Conservation (phyloP, 1,140 invertebrate species). For the Belonocnema kinseyi region DNA sequence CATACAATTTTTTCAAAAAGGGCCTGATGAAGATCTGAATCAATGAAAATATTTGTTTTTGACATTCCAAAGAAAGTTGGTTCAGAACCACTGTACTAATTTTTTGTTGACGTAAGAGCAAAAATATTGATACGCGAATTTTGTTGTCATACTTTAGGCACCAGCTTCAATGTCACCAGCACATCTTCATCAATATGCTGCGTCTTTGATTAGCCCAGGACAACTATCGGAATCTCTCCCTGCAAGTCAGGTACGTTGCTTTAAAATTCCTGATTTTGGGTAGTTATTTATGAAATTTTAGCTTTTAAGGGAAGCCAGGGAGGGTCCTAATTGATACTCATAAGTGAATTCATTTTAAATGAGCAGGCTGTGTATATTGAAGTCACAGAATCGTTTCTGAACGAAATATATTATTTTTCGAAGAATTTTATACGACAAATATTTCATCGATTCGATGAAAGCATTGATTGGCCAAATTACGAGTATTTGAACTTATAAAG, state of each 20-base stretch:
- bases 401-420: not conserved
- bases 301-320: not conserved
- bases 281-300: conserved; percentile 12
- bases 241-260: conserved; percentile 82
- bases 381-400: not conserved
- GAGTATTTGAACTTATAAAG: too few species aligned
- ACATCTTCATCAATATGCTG: conserved; percentile 87
- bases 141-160: conserved; percentile 79
- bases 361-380: too few species aligned
- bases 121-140: not conserved
- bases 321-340: not conserved
- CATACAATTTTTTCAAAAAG: too few species aligned
- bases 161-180: conserved; percentile 92
- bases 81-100: too few species aligned
- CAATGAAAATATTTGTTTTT: too few species aligned
- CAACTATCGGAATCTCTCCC: conserved; percentile 86
- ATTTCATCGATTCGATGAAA: too few species aligned
- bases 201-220: conserved; percentile 80
- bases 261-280: not conserved
- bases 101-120: not conserved
- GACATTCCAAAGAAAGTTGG: too few species aligned
- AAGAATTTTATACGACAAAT: too few species aligned
- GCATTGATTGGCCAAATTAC: too few species aligned
- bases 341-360: too few species aligned
- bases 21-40: too few species aligned